Conservation (phyloP, 2,113 vertebrate species). For the Salvator merianae region DNA sequence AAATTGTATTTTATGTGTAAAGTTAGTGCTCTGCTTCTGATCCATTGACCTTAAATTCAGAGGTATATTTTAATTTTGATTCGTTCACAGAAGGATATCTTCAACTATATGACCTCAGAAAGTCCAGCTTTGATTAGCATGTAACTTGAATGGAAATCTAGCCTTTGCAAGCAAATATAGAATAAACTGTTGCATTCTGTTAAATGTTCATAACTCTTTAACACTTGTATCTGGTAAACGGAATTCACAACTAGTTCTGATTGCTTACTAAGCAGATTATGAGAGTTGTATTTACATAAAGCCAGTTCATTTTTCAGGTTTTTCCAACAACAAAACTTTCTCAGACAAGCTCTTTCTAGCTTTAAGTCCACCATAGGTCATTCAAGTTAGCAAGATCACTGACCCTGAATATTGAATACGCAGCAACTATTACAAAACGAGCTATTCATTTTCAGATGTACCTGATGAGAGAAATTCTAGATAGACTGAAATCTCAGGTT, state of each 20-base stretch:
- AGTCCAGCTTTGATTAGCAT: too few relatives aligned
- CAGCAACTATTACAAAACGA: not conserved
- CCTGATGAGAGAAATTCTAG: not conserved
- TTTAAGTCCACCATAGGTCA: not conserved
- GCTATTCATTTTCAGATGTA: not conserved
- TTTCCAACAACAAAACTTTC: not conserved
- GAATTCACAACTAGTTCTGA: not conserved
- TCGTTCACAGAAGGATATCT: too few relatives aligned
- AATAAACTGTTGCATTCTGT: not conserved
- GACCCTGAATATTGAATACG: not conserved
- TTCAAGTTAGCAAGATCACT: not conserved
- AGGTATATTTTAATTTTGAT: not conserved
- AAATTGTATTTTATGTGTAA: too few relatives aligned
- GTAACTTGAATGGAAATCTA: too few relatives aligned
- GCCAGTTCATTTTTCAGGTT: not conserved
- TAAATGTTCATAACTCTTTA: not conserved
- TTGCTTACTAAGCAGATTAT: not conserved
- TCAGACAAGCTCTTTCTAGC: not conserved
- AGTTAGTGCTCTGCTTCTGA: not conserved
- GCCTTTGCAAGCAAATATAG: too few relatives aligned
- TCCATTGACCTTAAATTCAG: not conserved
- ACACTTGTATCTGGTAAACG: not conserved
- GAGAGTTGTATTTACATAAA: not conserved
- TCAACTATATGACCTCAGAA: not conserved
- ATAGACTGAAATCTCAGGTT: not conserved